phyloP scores from a whole-genome alignment of 2,797 vertebrate species.

The Dendrocincla tyrannina region DNA sequence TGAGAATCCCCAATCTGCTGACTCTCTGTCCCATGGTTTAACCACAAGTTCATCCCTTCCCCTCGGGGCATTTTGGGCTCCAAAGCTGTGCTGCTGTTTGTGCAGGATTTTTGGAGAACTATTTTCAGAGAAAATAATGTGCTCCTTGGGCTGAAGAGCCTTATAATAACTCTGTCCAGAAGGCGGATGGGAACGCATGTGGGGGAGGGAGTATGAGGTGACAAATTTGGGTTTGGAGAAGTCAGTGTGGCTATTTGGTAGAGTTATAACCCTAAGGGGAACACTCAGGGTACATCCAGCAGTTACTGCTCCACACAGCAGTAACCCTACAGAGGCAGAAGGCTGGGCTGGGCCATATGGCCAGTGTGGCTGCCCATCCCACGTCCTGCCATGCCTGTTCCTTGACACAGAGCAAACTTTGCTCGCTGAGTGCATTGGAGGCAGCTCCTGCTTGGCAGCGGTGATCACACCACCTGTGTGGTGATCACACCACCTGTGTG shows the following conservation, averaged over 20 bases:
- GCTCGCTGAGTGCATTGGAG: rapidly evolving
- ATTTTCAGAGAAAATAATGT: neutral
- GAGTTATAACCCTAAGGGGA: neutral
- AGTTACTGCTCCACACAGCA: neutral
- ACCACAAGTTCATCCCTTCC: neutral
- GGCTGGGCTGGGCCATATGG: neutral
- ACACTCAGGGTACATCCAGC: rapidly evolving
- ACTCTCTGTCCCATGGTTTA: neutral
- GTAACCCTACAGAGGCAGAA: neutral
- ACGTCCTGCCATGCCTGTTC: rapidly evolving
- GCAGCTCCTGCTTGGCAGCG: rapidly evolving
- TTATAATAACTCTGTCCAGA: neutral
- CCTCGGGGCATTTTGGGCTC: neutral
- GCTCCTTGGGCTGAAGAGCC: neutral
- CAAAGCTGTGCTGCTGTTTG: neutral
- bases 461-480: rapidly evolving
- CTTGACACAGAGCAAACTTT: neutral
- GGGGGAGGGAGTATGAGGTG: neutral
- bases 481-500: rapidly evolving
- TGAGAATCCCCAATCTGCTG: neutral
- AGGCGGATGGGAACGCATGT: neutral
- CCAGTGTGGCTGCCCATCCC: rapidly evolving
- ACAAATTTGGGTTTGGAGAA: neutral
- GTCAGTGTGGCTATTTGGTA: neutral
- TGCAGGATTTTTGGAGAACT: neutral